Evolutionary conservation across 2,113 vertebrate genomes (phyloP).

Genomic region (Brienomyrus longianalis): DNA sequence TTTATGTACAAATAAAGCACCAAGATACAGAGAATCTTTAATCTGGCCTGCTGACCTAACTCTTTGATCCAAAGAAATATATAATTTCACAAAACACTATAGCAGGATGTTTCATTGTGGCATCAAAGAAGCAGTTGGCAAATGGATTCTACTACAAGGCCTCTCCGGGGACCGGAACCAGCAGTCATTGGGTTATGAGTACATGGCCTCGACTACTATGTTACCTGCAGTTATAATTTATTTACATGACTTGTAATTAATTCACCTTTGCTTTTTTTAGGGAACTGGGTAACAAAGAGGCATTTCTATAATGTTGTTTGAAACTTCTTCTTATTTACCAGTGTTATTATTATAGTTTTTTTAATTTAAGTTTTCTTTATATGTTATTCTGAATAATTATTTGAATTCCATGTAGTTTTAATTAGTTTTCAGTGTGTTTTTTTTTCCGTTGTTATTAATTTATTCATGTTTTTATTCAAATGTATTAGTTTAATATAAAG

Average conservation of each 20-base stretch:
- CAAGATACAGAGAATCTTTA: background rate
- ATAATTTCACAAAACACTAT: background rate
- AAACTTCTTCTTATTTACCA: background rate
- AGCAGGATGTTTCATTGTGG: background rate
- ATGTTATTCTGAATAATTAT: background rate
- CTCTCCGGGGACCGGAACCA: background rate
- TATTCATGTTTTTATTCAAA: background rate
- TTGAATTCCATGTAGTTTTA: background rate
- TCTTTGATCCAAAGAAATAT: background rate
- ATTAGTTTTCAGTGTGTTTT: background rate
- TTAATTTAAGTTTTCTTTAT: background rate
- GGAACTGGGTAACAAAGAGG: background rate
- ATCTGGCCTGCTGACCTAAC: background rate
- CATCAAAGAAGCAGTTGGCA: background rate
- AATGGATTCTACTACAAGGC: background rate
- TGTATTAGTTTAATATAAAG: background rate
- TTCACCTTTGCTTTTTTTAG: background rate
- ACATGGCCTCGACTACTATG: background rate
- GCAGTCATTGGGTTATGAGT: background rate
- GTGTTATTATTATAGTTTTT: background rate
- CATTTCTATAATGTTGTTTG: background rate
- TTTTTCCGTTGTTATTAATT: background rate
- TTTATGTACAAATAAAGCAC: background rate
- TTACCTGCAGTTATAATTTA: background rate
- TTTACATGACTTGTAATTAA: background rate